These are phyloP conservation scores for Cyaniris semiargus DNA, from an alignment of 2,888 invertebrate genomes.

Conservation along the genomic window DNA sequence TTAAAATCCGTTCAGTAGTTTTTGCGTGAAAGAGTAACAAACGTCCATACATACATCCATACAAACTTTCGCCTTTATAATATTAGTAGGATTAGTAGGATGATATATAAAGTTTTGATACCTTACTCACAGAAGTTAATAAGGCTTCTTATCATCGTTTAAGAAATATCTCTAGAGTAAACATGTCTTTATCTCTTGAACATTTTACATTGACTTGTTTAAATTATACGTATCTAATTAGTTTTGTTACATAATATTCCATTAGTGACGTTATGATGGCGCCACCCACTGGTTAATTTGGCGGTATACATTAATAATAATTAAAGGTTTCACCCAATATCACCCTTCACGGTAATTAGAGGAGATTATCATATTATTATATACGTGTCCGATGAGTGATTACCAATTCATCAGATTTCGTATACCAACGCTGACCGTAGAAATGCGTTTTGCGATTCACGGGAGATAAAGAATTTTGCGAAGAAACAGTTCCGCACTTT, in stretches of 20 bases:
- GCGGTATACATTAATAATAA: not conserved
- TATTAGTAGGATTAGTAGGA: too few relatives aligned
- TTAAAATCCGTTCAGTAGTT: too few relatives aligned
- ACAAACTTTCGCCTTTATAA: too few relatives aligned
- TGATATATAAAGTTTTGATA: conserved; percentile 39
- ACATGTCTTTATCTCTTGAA: too few relatives aligned
- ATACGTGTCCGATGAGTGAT: not conserved
- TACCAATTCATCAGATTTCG: too few relatives aligned
- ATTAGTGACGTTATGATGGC: not conserved
- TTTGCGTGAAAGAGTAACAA: too few relatives aligned
- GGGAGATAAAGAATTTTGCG: too few relatives aligned
- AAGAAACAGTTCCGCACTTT: not conserved
- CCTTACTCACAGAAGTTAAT: not conserved
- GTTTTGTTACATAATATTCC: not conserved
- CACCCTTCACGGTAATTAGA: not conserved
- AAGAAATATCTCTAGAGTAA: too few relatives aligned
- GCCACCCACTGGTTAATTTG: not conserved
- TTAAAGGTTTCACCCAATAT: not conserved
- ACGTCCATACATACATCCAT: too few relatives aligned
- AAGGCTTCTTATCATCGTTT: not conserved
- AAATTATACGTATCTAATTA: not conserved
- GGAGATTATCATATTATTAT: not conserved
- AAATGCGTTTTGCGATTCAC: too few relatives aligned
- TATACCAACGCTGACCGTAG: too few relatives aligned
- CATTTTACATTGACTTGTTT: not conserved